Evolutionary conservation across 1,140 invertebrate genomes (phyloP), one percentile per base, ranked within the genome.

Genomic region (Chymomyza costata): DNA sequence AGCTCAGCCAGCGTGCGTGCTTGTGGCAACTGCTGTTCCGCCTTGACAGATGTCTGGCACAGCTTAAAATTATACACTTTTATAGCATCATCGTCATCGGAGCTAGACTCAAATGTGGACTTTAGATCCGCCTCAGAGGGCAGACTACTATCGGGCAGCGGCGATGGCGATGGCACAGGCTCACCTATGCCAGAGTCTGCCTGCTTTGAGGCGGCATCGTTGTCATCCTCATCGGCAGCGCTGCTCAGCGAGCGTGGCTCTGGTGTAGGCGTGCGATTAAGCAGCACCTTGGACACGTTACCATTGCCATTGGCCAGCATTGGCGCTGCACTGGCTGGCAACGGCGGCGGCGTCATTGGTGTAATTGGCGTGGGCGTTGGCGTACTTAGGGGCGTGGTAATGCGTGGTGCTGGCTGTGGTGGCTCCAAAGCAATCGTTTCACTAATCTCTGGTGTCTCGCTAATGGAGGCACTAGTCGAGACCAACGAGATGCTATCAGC

Each of bases 21-120:
- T 10, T n/a, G 6, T n/a, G n/a, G 55, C 45, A 35, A 7, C n/a
- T 28, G 39, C 11, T 39, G 46, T 3, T 25, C 28, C 15, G 46
- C 21, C 41, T 80, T 70, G 30, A 68, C 55, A 2, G 80, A 62
- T 2, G 83, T 85, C 61, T 85, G 62, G 21, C 84, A 68, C 18
- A 84, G 62, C 60, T 84, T 85, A 3, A 85, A 82, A 38, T 85
- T 84, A 19, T 85, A 85, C 43, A 85, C 76, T 19, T 85, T 85
- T 41, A 85, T 57, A 53, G 80, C 76, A 25, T 83, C 84, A 15
- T 85, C 84, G 30, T 85, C 82, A 45, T 85, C 83, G 19, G 83
- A 85, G 25, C 83, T 85, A n/a, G 83, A 84, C 44, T 83, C 83
- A 3, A 68, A 54, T 13, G 62, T 74, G 2, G 43, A 56, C 28